These are phyloP conservation scores for Callipepla californica DNA, from an alignment of 2,113 vertebrate species.

Conservation along the genomic window DNA sequence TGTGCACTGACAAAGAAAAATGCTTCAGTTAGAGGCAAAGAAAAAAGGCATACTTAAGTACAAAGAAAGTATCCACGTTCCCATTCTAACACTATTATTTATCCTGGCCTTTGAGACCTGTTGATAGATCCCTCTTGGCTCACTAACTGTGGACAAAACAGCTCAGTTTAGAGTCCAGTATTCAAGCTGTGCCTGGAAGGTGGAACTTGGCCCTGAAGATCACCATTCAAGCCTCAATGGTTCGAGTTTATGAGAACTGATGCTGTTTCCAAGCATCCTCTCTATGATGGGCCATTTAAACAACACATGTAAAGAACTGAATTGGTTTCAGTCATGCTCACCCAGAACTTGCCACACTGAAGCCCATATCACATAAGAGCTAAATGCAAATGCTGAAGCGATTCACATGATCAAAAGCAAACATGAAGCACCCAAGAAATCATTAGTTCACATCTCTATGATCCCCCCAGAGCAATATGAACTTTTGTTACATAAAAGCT, in stretches of 20 bases:
- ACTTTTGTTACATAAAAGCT: background rate
- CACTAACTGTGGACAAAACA: background rate
- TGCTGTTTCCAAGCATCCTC: constrained; percentile 39
- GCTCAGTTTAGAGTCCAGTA: constrained; percentile 10
- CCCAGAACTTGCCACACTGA: constrained; percentile 27
- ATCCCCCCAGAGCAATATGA: background rate
- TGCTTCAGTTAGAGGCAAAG: background rate
- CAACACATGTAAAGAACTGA: constrained; percentile 26
- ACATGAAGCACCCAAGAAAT: background rate
- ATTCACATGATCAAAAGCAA: background rate
- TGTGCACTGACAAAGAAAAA: background rate
- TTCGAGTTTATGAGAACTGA: constrained; percentile 47
- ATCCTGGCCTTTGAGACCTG: background rate
- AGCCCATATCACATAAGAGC: background rate
- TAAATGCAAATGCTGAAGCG: background rate
- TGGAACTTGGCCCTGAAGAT: constrained; percentile 19
- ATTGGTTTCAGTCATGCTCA: constrained; percentile 42
- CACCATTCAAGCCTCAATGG: constrained; percentile 47
- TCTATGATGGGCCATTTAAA: constrained; percentile 15
- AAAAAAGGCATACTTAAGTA: background rate
- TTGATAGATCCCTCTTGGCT: background rate
- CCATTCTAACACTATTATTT: background rate
- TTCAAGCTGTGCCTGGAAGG: constrained; percentile 25
- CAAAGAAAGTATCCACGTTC: background rate
- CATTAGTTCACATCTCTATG: background rate